Conservation (phyloP, 2,888 invertebrate species). For the Tricholauxania praeusta region DNA sequence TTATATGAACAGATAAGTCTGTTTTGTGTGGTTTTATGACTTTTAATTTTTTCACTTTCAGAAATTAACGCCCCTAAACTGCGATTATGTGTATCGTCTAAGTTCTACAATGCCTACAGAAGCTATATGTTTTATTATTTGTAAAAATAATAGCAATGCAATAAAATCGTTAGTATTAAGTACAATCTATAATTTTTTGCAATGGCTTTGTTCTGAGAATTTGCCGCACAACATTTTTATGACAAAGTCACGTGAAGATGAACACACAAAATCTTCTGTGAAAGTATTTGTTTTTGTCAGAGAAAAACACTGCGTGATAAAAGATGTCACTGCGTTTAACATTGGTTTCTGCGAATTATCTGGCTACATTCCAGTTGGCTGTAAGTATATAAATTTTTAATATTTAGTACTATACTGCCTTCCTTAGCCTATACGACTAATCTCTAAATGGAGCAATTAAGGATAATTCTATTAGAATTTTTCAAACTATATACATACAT, state of each 20-base stretch:
- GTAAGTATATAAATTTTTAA: constrained; percentile 67
- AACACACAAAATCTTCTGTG: constrained; percentile 64
- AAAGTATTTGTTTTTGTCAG: constrained; percentile 78
- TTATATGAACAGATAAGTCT: too few species aligned
- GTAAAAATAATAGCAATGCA: constrained; percentile 36
- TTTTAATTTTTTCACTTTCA: constrained; percentile 36
- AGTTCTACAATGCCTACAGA: constrained; percentile 73
- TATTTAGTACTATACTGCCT: neutral
- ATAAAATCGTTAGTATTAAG: constrained; percentile 47
- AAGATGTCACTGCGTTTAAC: constrained; percentile 73
- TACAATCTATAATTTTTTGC: constrained; percentile 63
- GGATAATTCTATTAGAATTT: too few species aligned
- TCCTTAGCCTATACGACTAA: too few species aligned
- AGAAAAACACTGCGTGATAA: constrained; percentile 71
- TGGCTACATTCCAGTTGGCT: constrained; percentile 80
- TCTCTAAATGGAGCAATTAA: too few species aligned
- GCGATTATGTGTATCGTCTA: constrained; percentile 59
- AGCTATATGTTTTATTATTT: constrained; percentile 76
- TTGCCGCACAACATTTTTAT: constrained; percentile 84
- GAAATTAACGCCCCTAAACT: constrained; percentile 49
- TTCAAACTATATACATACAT: too few species aligned
- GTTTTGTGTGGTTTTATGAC: too few species aligned
- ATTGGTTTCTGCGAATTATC: constrained; percentile 83
- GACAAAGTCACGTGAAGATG: constrained; percentile 61
- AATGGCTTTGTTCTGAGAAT: constrained; percentile 72